Percentiles rank a stretch among this genome's conserved stretches.
phyloP scores from a whole-genome alignment of 64 coral and sea anemone genomes.

The Porites australiensis region DNA sequence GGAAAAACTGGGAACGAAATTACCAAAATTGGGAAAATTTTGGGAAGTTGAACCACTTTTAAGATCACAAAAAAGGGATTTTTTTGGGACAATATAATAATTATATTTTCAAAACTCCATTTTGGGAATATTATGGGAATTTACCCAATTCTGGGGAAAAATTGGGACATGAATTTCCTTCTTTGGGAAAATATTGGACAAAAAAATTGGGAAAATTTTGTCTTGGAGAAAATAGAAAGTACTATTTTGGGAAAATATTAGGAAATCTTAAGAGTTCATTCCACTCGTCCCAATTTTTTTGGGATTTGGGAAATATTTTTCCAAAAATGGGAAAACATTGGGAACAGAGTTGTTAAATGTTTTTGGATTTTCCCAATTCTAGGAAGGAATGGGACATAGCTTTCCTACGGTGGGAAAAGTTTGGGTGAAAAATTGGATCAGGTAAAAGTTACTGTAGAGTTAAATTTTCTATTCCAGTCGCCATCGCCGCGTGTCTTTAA shows the following conservation, averaged over 20 bases:
- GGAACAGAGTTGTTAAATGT: background rate
- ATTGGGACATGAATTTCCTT: constrained; percentile 9
- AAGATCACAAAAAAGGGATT: too few species aligned
- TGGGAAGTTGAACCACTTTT: too few species aligned
- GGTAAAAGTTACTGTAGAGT: too few species aligned
- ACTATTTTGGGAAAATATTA: background rate
- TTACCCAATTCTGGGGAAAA: constrained; percentile 15
- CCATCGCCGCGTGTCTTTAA: too few species aligned
- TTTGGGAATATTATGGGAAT: constrained; percentile 21
- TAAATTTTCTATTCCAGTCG: too few species aligned
- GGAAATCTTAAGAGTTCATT: background rate
- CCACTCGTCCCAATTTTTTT: constrained; percentile 3
- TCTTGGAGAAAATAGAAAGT: background rate
- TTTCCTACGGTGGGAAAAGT: too few species aligned
- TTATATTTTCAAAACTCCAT: background rate
- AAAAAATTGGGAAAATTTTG: constrained; percentile 2
- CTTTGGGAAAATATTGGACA: constrained; percentile 6
- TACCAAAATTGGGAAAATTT: too few species aligned
- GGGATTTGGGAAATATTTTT: constrained; percentile 1
- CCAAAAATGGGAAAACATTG: constrained; percentile 7
- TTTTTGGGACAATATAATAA: too few species aligned
- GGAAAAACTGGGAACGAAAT: too few species aligned
- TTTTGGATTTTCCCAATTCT: too few species aligned
- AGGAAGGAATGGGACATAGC: too few species aligned
- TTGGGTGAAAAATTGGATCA: too few species aligned